Evolutionary conservation across 2,888 invertebrate genomes (phyloP), one percentile per base, ranked within the genome.

Genomic region (Helobdella robusta): DNA sequence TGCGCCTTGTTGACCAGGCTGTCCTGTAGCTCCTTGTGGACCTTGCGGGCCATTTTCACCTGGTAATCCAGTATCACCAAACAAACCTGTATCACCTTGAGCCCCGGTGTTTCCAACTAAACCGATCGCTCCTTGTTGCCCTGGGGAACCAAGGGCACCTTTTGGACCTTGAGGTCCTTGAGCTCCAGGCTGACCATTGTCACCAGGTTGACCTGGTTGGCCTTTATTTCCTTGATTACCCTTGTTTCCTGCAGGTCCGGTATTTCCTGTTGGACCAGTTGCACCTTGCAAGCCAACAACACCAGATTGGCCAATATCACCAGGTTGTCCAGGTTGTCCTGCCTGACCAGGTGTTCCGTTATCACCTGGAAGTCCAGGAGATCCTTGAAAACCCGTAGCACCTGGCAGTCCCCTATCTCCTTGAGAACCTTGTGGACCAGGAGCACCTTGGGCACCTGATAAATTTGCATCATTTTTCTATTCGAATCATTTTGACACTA

Each of bases 201-300:
- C 15, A 11, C 59, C 59, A 40, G 48, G 59, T 32, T 28, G 46
- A n/a, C 66, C 66, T 18, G n/a, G n/a, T 34, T 73, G 0, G 85
- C 86, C 68, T 11, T 35, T 52, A 20, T 30, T 28, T 40, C 65
- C 65, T 44, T 61, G 25, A 20, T 50, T 25, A 65, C 74, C 74
- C 25, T 68, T 67, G 83, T 74, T 0, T 85, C 86, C 67, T 40
- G 50, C 6, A 3, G 50, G 5, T 48, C 65, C 65, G 32, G 32
- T 52, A 34, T 36, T 48, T 52, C 66, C 66, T 15, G 61, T 44
- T 34, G 61, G 3, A 46, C 64, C 64, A 20, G 50, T 44, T 25
- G 6, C 52, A 65, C 63, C 46, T 11, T 35, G 52, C 52, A 20
- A n/a, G 18, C 65, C 54, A 2, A 59, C 46, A 36, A 20, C 23